Percentiles rank a stretch among this genome's conserved stretches.
phyloP scores from a whole-genome alignment of 2,113 vertebrate genomes.

The Corythaixoides concolor region DNA sequence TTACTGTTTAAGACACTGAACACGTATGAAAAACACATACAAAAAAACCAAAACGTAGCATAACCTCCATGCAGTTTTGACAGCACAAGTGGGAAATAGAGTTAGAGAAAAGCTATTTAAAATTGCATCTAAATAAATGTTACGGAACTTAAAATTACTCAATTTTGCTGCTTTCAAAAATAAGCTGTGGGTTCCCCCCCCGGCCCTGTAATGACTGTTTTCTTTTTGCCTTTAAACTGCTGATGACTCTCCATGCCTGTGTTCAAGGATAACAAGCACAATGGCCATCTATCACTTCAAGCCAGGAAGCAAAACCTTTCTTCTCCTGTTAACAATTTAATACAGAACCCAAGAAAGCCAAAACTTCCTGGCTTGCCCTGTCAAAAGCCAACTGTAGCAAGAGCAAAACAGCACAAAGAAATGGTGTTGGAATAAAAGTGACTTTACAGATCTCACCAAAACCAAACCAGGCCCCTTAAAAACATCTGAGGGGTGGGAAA shows the following conservation, averaged over 20 bases:
- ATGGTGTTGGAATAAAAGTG: background rate
- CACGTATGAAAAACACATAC: background rate
- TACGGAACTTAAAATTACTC: background rate
- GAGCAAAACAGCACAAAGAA: background rate
- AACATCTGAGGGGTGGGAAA: background rate
- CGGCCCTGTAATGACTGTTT: background rate
- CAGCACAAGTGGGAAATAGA: background rate
- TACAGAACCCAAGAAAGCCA: background rate
- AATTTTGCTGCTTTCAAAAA: background rate
- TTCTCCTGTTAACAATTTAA: background rate
- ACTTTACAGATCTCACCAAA: background rate
- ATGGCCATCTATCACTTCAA: background rate
- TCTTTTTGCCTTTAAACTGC: background rate
- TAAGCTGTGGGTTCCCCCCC: background rate
- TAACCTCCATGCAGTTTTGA: background rate
- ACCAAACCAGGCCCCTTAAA: background rate
- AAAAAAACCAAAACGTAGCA: background rate
- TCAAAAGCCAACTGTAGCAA: background rate
- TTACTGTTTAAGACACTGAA: background rate
- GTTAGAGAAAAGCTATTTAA: background rate
- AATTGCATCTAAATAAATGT: background rate
- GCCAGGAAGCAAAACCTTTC: background rate
- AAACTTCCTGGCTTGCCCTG: background rate
- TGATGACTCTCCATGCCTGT: background rate
- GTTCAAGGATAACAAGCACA: background rate